Conservation (phyloP, 2,797 vertebrate species). For the Cyprinella venusta region DNA sequence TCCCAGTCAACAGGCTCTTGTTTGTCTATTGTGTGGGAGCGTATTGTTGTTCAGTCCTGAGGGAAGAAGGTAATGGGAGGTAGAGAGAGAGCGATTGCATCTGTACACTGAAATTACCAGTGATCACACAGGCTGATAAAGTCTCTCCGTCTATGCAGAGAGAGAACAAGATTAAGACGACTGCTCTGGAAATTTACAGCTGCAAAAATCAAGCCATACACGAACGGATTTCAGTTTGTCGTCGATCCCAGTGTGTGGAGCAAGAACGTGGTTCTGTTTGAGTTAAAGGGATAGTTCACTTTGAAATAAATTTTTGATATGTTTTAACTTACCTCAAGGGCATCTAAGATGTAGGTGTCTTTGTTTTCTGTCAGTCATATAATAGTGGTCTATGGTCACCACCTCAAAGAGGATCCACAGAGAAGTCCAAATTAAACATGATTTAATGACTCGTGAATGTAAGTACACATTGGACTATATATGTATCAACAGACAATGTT, state of each 20-base stretch:
- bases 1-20: slow-evolving; percentile 74
- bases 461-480: too few relatives aligned
- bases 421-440: too few relatives aligned
- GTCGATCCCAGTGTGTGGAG: not conserved
- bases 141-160: slow-evolving; percentile 49
- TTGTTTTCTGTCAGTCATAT: too few relatives aligned
- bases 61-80: slow-evolving; percentile 70
- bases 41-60: slow-evolving; percentile 82
- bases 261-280: not conserved
- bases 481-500: too few relatives aligned
- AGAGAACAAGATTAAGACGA: slow-evolving; percentile 46
- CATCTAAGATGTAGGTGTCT: too few relatives aligned
- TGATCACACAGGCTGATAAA: slow-evolving; percentile 78
- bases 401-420: too few relatives aligned
- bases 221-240: not conserved
- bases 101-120: slow-evolving; percentile 84
- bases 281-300: too few relatives aligned
- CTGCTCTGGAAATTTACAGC: slow-evolving; percentile 31
- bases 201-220: not conserved
- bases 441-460: too few relatives aligned
- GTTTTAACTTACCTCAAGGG: too few relatives aligned
- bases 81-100: slow-evolving; percentile 73
- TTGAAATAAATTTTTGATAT: too few relatives aligned
- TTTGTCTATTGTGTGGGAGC: slow-evolving; percentile 80
- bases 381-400: too few relatives aligned